Evolutionary conservation across 2,888 invertebrate species (phyloP), one percentile per base, ranked within the genome.

Genomic region (Drepanosiphum platanoidis): DNA sequence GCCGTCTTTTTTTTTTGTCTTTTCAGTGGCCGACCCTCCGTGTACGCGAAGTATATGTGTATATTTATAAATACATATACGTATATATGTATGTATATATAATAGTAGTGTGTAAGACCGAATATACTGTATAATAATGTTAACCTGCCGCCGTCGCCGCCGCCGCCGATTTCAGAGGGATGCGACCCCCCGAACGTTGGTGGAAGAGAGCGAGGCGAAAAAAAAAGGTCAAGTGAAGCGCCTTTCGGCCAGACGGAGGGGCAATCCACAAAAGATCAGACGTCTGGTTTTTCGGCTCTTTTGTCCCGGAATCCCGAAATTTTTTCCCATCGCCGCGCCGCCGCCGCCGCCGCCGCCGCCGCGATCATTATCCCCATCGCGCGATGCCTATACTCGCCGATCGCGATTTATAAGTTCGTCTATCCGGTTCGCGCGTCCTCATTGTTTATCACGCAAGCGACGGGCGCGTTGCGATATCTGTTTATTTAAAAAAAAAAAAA

Each of bases 221-320:
- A 77, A 82, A 83, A 84, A 84, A 84, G 83, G 83, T 84, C 83
- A 84, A 84, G 83, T 84, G 83, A 84, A 84, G 83, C 83, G 83
- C 83, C 83, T 84, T 84, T 84, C 83, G 83, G 46, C 82, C 82
- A 83, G 82, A 83, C 83, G 68, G 83, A 75, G 75, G 66, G 75
- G 66, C 66, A 68, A 74, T 74, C 75, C 75, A 84, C 83, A 84
- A 84, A 84, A 84, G 83, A 84, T 83, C 83, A 84, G 83, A 84
- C 83, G 83, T 84, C 83, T 84, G 83, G 75, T 84, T 84, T 80
- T 58, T 58, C 82, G 61, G 34, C 42, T 64, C 83, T 84, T 84
- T 84, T 84, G 83, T 84, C 75, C 75, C 52, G 66, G 83, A 83
- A 46, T 66, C 46, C 74, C 75, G 75, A 77, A 74, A 36, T 75